Conservation (phyloP, 2,888 invertebrate species). For the Drosophila gaucha region DNA sequence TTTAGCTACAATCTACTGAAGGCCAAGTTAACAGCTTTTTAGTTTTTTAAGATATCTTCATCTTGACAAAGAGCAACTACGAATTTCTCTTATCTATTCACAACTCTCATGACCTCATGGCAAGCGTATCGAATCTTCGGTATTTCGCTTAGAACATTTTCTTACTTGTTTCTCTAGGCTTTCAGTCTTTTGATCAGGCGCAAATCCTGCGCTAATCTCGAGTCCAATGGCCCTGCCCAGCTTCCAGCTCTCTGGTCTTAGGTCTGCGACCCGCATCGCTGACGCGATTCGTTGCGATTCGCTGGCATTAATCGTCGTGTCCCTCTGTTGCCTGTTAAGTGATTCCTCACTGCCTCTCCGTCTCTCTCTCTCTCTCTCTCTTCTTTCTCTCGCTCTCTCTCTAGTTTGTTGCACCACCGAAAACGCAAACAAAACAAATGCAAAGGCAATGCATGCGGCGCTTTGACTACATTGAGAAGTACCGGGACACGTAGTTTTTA, state of each 20-base stretch:
- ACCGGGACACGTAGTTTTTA: constrained; percentile 58
- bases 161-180: constrained; percentile 52
- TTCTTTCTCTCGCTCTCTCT: not conserved
- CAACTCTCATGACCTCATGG: not conserved
- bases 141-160: not conserved
- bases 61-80: too few species aligned
- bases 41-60: too few species aligned
- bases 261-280: constrained; percentile 57
- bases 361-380: not conserved
- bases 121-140: constrained; percentile 15
- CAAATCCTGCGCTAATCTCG: constrained; percentile 76
- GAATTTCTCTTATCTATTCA: too few species aligned
- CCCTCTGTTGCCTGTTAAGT: constrained; percentile 26
- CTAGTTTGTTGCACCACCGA: constrained; percentile 46
- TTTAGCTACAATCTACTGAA: too few species aligned
- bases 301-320: constrained; percentile 52
- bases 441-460: constrained; percentile 56
- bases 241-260: constrained; percentile 4
- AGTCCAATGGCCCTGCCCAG: constrained; percentile 64
- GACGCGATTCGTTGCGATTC: constrained; percentile 54
- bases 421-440: constrained; percentile 48
- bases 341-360: constrained; percentile 6
- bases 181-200: constrained; percentile 62
- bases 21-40: too few species aligned
- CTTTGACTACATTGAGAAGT: constrained; percentile 43